phyloP scores from a whole-genome alignment of 2,797 vertebrate species.

The Sarcoramphus papa region DNA sequence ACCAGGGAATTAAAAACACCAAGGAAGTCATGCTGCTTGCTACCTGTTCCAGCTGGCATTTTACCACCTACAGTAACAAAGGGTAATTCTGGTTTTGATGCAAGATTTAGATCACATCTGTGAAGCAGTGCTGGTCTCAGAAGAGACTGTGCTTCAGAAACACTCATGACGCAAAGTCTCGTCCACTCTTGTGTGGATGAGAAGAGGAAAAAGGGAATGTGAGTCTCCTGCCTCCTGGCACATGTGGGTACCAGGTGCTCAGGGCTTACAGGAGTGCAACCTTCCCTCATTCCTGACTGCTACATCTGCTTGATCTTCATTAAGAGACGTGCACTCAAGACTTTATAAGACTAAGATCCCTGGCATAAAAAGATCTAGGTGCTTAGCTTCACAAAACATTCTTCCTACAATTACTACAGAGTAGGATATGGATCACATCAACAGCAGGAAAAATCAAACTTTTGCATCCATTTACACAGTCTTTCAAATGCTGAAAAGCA shows the following conservation, averaged over 20 bases:
- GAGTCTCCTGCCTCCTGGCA: background rate
- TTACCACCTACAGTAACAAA: background rate
- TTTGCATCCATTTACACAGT: background rate
- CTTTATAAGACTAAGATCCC: background rate
- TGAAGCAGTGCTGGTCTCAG: background rate
- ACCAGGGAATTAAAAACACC: background rate
- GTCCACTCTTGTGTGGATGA: background rate
- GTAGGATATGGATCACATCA: background rate
- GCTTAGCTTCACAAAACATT: background rate
- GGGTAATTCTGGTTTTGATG: background rate
- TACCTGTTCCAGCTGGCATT: constrained; percentile 19
- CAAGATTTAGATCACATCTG: background rate
- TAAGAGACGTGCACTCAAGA: background rate
- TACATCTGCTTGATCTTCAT: background rate
- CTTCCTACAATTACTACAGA: background rate
- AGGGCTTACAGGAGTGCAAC: background rate
- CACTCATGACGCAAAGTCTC: background rate
- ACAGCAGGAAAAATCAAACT: background rate
- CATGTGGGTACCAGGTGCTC: background rate
- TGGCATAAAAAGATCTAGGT: background rate
- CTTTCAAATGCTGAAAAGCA: background rate
- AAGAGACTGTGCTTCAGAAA: background rate
- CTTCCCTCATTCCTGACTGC: background rate
- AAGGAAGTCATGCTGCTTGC: background rate
- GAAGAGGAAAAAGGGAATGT: background rate